phyloP scores from a whole-genome alignment of 2,888 invertebrate genomes.

The Sisyra nigra region DNA sequence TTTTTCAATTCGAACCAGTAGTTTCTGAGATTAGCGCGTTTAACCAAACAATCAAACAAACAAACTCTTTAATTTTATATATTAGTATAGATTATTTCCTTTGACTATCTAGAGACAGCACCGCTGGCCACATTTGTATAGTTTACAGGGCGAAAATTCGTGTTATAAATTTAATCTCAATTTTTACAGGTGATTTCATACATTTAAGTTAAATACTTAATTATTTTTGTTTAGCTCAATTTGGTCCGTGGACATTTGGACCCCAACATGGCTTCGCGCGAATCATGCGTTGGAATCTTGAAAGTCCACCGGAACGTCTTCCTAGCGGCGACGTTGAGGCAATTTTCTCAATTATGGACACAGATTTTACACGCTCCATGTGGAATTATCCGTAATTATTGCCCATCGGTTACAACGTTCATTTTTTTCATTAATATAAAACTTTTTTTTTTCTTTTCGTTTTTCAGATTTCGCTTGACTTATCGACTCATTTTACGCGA shows the following conservation, averaged over 20 bases:
- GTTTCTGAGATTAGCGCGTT: too few relatives aligned
- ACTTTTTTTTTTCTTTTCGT: background rate
- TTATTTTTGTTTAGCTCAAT: conserved; percentile 55
- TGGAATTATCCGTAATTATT: conserved; percentile 87
- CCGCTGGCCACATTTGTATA: too few relatives aligned
- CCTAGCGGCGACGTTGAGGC: conserved; percentile 87
- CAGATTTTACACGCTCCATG: conserved; percentile 81
- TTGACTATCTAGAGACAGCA: too few relatives aligned
- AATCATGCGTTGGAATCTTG: conserved; percentile 80
- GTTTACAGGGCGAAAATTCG: too few relatives aligned
- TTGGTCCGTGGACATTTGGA: conserved; percentile 88
- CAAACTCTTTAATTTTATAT: too few relatives aligned
- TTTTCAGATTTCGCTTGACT: conserved; percentile 70
- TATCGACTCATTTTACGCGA: conserved; percentile 81
- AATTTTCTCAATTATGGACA: conserved; percentile 82
- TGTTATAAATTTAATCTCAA: too few relatives aligned
- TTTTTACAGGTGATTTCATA: too few relatives aligned
- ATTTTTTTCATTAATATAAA: conserved; percentile 4
- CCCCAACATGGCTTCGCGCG: conserved; percentile 95
- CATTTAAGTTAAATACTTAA: background rate
- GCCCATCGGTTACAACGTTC: background rate
- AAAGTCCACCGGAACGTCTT: conserved; percentile 73
- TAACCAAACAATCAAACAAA: too few relatives aligned
- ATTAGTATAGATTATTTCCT: too few relatives aligned
- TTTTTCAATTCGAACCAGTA: too few relatives aligned